Base-by-base conservation (phyloP, 2,113 vertebrate genomes). In the Colius striatus region DNA sequence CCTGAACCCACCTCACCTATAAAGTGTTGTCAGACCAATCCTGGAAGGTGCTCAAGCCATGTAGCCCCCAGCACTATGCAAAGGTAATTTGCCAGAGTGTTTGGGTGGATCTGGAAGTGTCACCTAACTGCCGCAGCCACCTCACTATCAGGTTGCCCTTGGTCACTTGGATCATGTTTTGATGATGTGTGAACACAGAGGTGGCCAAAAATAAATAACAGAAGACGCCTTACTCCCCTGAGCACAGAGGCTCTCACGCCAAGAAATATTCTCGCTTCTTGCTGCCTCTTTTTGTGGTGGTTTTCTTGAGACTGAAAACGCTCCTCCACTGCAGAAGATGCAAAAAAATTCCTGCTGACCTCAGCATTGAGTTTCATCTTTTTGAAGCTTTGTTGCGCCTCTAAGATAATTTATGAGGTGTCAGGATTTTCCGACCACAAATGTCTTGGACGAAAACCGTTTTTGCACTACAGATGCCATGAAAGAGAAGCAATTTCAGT, bases 371-470 rank as follows among this genome's bases (percentile, higher is more conserved):
- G 83, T 88, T 94, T 88, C 91, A 84, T 90, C 94, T 96, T 92
- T 75, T 90, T 84, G 75, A 94, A 91, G 90, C 76, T 87, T 80
- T 94, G 94, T 96, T 86, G 74, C 10, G 84, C 97, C 94, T 98
- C 94, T 92, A 61, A 73, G 95, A 96, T 98, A 98, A 98, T 98
- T 98, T 98, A 98, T 98, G 98, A 98, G 97, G 98, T 98, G 98
- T 98, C 97, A 97, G 96, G 96, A 96, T 95, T 97, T 96, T 97
- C 97, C 78, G 41, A 96, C 97, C 97, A 96, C 97, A 96, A 96
- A 97, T 70, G 94, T 94, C 95, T 96, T 86, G 97, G 96, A 94
- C 11, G 55, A 93, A 97, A 97, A 96, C 18, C 14, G 18, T 91
- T 98, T 98, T 98, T 97, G 98, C 97, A 97, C 97, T 97, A 97